These are phyloP conservation scores for Schrankia costaestrigalis DNA, from an alignment of 2,888 invertebrate species.

Conservation along the genomic window DNA sequence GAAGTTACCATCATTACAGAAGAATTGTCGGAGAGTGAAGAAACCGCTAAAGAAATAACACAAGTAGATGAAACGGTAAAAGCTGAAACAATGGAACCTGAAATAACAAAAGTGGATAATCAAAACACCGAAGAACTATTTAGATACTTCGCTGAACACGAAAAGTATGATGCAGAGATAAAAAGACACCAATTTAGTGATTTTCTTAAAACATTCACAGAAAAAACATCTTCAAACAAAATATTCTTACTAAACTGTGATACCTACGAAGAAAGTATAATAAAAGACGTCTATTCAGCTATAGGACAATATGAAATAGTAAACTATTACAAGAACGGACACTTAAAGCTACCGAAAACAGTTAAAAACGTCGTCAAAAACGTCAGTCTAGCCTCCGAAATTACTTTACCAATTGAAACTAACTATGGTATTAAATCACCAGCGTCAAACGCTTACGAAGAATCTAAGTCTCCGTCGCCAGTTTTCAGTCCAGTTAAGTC, in stretches of 20 bases:
- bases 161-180: conserved; percentile 59
- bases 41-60: conserved; percentile 14
- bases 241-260: conserved; percentile 66
- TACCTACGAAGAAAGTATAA: conserved; percentile 58
- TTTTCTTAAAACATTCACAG: conserved; percentile 49
- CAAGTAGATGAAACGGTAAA: neutral
- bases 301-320: conserved; percentile 59
- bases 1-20: conserved; percentile 63
- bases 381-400: conserved; percentile 53
- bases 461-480: conserved; percentile 21
- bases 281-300: conserved; percentile 51
- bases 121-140: conserved; percentile 37
- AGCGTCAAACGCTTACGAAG: conserved; percentile 3
- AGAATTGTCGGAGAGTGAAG: conserved; percentile 55
- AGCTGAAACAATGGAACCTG: neutral
- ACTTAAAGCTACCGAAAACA: conserved; percentile 47
- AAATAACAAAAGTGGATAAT: neutral
- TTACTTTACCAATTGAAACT: conserved; percentile 53
- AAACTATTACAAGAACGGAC: conserved; percentile 64
- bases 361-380: conserved; percentile 55
- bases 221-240: conserved; percentile 42
- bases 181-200: conserved; percentile 51
- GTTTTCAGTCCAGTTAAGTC: conserved; percentile 69
- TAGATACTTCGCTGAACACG: conserved; percentile 60
- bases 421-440: conserved; percentile 17